Base-by-base conservation (phyloP, 2,888 invertebrate genomes). In the Diarsia brunnea region DNA sequence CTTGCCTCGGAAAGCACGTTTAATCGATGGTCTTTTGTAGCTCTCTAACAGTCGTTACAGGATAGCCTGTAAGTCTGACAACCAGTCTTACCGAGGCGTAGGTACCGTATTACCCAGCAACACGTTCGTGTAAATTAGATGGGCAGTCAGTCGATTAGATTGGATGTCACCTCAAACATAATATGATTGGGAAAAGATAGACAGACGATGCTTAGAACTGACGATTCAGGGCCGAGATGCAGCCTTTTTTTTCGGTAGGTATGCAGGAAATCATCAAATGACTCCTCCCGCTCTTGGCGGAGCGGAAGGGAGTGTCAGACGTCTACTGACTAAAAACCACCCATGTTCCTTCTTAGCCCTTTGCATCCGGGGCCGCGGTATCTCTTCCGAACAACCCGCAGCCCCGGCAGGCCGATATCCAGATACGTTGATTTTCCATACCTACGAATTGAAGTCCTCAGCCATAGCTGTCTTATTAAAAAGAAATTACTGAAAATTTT, bases 361-460 rank as follows among this genome's bases (percentile, higher is more conserved):
- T 38, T 38, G 38, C 5, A 5, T 38, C 38, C 38, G 38, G 38
- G 38, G 38, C 38, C 5, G 38, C 38, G 5, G 7, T 38, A 38
- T 38, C 38, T 38, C 7, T 38, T 38, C 7, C 38, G 38, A 38
- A 38, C 8, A 38, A 38, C 38, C 38, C 8, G 38, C 7, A 38
- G 38, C 38, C 38, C 38, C 8, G 38, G 5, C 7, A 38, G 7
- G 38, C 16, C n/a, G 49, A 43, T 8, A 3, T 58, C 43, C 55
- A 38, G 27, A 2, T 19, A 49, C 47, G 21, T 73, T 64, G 55
- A 73, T 78, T 83, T 82, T 49, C 87, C 89, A 78, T 91, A 95
- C 95, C 93, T 90, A 93, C 93, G 91, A 82, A 78, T 90, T 38
- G 80, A 76, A 76, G 80, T 83, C 77, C 75, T 88, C 75, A 81